A percentile compares a stretch with the other conserved stretches of the same genome.
These are phyloP conservation scores for Argyra leucocephala DNA, from an alignment of 2,888 invertebrate species.

Conservation along the genomic window DNA sequence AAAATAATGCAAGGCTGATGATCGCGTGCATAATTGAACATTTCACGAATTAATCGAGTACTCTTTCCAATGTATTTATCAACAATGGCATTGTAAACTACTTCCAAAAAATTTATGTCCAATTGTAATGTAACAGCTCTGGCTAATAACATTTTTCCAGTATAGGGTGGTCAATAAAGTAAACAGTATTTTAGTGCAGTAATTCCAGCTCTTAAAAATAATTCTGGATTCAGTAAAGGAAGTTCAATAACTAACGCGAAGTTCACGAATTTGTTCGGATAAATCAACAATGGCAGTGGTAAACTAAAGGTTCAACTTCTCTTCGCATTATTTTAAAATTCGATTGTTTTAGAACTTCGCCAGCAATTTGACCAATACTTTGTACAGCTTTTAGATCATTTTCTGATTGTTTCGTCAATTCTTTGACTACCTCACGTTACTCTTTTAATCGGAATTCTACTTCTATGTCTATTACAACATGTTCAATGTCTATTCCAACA, in stretches of 20 bases:
- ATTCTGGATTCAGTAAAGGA: conserved; percentile 91
- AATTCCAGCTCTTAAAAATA: conserved; percentile 95
- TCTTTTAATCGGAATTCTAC: conserved; percentile 93
- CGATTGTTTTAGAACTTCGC: conserved; percentile 95
- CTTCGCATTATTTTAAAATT: conserved; percentile 97
- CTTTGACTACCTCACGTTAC: conserved; percentile 90
- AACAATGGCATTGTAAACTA: conserved; percentile 98
- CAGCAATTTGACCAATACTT: conserved; percentile 98
- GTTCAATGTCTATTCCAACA: too few relatives aligned
- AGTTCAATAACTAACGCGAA: conserved; percentile 96
- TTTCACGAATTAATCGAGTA: conserved; percentile 93
- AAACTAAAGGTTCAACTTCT: conserved; percentile 97
- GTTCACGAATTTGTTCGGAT: conserved; percentile 93
- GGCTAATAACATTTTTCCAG: conserved; percentile 93
- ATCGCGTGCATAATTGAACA: conserved; percentile 99
- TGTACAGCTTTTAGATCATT: conserved; percentile 98
- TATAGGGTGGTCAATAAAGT: conserved; percentile 96
- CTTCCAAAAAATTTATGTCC: conserved; percentile 97
- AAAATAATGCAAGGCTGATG: conserved; percentile 99
- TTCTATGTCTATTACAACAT: too few relatives aligned
- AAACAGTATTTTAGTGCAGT: conserved; percentile 99
- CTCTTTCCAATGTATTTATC: conserved; percentile 99
- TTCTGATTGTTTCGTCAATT: conserved; percentile 95
- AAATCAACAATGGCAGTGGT: conserved; percentile 97
- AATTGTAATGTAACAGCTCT: conserved; percentile 96